phyloP scores from a whole-genome alignment of 2,888 invertebrate species.

The Beris chalybata region DNA sequence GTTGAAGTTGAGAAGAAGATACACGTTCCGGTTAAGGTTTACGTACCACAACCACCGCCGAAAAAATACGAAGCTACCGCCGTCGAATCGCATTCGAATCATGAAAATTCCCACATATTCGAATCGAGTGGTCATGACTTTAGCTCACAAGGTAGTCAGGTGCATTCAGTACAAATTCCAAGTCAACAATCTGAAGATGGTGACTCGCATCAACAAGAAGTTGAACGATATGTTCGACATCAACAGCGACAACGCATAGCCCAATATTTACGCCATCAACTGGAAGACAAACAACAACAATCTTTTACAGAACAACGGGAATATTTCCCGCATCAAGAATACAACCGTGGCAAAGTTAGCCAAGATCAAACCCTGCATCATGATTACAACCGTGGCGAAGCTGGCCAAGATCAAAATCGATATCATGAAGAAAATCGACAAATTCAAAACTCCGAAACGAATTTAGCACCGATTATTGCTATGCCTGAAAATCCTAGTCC shows the following conservation, averaged over 20 bases:
- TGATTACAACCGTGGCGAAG: conserved; percentile 34
- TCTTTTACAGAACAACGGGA: conserved; percentile 1
- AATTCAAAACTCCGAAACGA: conserved; percentile 19
- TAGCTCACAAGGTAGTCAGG: conserved; percentile 39
- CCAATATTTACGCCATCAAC: neutral
- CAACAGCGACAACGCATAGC: conserved; percentile 17
- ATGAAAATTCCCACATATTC: neutral
- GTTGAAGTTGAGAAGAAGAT: conserved; percentile 43
- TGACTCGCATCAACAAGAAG: conserved; percentile 1
- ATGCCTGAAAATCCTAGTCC: conserved; percentile 4
- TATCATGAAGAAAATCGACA: conserved; percentile 38
- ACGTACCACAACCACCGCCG: conserved; percentile 52
- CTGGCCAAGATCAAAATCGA: conserved; percentile 42
- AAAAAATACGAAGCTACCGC: conserved; percentile 48
- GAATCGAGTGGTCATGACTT: conserved; percentile 38
- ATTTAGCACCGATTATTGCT: conserved; percentile 13
- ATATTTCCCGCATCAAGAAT: conserved; percentile 12
- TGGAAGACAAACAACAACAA: conserved; percentile 11
- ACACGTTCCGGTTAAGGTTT: conserved; percentile 44
- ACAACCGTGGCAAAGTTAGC: conserved; percentile 29
- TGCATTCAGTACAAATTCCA: conserved; percentile 33
- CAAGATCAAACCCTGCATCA: conserved; percentile 43
- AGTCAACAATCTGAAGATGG: conserved; percentile 11
- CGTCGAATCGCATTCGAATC: neutral
- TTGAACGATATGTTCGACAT: neutral